phyloP scores from a whole-genome alignment of 2,113 vertebrate genomes.

The Sylvilagus bachmani region DNA sequence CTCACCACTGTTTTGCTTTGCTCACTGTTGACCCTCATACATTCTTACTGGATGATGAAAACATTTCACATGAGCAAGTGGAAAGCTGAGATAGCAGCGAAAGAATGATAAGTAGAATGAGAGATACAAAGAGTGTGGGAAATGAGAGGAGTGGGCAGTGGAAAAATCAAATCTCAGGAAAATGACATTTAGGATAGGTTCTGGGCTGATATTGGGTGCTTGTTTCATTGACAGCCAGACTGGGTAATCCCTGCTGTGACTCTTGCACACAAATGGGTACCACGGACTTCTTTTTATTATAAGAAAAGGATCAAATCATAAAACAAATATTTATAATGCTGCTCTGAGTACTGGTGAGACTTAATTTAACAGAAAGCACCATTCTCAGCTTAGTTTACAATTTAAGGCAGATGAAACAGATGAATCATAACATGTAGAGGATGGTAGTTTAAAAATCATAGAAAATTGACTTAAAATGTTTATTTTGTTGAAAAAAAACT shows the following conservation, averaged over 20 bases:
- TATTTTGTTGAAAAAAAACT: too few relatives aligned
- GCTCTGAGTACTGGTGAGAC: not conserved
- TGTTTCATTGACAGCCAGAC: not conserved
- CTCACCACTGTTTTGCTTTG: constrained; percentile 36
- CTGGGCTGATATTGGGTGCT: not conserved
- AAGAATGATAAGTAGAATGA: constrained; percentile 32
- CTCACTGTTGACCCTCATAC: constrained; percentile 29
- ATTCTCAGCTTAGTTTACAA: not conserved
- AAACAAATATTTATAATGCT: not conserved
- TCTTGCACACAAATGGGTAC: not conserved
- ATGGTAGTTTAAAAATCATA: too few relatives aligned
- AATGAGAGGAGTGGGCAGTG: constrained; percentile 10
- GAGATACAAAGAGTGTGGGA: constrained; percentile 35
- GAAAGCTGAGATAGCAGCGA: constrained; percentile 27
- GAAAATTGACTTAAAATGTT: too few relatives aligned
- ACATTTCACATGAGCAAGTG: constrained; percentile 25
- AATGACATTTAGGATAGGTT: not conserved
- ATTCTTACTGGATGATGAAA: constrained; percentile 68
- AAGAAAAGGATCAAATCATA: not conserved
- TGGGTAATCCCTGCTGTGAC: not conserved
- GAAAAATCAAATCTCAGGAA: not conserved
- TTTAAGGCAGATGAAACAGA: not conserved
- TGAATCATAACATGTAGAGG: not conserved
- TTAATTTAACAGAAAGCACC: not conserved
- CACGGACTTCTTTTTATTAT: constrained; percentile 3